phyloP scores from a whole-genome alignment of 2,797 vertebrate genomes.

The Chelonia mydas region DNA sequence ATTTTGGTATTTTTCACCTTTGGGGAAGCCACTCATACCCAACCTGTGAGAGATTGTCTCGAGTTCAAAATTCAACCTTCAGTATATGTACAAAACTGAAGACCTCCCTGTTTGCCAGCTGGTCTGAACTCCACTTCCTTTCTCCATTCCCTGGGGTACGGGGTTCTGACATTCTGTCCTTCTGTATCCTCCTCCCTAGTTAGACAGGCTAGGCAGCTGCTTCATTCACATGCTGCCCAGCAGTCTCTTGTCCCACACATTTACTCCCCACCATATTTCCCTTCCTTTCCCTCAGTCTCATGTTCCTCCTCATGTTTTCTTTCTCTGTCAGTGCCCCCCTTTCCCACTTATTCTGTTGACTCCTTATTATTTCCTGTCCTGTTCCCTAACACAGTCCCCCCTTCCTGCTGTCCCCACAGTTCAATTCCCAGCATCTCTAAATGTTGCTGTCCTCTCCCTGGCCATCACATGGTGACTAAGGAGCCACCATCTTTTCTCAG shows the following conservation, averaged over 20 bases:
- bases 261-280: background rate
- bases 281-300: background rate
- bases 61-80: background rate
- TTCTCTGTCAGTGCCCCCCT: background rate
- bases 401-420: background rate
- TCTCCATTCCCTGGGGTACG: background rate
- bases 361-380: background rate
- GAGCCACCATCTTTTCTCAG: background rate
- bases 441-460: background rate
- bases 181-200: background rate
- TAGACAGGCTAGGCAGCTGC: background rate
- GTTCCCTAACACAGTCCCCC: background rate
- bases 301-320: background rate
- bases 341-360: rapidly evolving
- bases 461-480: background rate
- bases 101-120: background rate
- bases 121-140: background rate
- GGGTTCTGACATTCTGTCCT: background rate
- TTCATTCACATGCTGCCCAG: background rate
- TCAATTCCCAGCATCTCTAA: background rate
- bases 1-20: background rate
- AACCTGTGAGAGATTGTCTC: background rate
- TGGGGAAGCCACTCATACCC: background rate
- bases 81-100: background rate
- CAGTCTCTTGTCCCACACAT: background rate